phyloP scores from a whole-genome alignment of 2,113 vertebrate species.

The Tragelaphus buxtoni region DNA sequence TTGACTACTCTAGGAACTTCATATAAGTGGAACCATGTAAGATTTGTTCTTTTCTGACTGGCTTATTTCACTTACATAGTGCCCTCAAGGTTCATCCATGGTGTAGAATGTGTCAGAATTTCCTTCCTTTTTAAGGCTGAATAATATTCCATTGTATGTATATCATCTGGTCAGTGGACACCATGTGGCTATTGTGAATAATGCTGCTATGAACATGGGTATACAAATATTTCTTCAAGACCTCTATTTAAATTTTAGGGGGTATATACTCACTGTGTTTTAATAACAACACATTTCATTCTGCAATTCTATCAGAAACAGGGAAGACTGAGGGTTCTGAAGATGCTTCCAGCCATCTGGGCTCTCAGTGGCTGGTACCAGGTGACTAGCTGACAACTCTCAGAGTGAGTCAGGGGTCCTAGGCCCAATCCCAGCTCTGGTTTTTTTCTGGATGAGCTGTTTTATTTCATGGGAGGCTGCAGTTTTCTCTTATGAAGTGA shows the following conservation, averaged over 20 bases:
- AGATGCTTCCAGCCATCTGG: background rate
- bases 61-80: background rate
- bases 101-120: background rate
- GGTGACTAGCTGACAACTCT: background rate
- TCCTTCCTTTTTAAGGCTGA: background rate
- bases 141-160: background rate
- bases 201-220: background rate
- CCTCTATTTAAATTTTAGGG: background rate
- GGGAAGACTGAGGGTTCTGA: background rate
- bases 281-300: background rate
- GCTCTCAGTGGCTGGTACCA: background rate
- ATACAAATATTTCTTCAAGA: background rate
- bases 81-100: background rate
- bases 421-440: background rate
- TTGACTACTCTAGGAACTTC: background rate
- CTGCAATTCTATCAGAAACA: background rate
- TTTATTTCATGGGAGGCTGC: background rate
- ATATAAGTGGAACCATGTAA: background rate
- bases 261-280: background rate
- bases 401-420: background rate
- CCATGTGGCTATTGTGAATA: background rate
- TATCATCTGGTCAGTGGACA: background rate
- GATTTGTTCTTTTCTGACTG: background rate
- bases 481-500: background rate
- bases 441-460: background rate